Base-by-base conservation (phyloP, 2,113 vertebrate genomes). In the Collichthys lucidus region DNA sequence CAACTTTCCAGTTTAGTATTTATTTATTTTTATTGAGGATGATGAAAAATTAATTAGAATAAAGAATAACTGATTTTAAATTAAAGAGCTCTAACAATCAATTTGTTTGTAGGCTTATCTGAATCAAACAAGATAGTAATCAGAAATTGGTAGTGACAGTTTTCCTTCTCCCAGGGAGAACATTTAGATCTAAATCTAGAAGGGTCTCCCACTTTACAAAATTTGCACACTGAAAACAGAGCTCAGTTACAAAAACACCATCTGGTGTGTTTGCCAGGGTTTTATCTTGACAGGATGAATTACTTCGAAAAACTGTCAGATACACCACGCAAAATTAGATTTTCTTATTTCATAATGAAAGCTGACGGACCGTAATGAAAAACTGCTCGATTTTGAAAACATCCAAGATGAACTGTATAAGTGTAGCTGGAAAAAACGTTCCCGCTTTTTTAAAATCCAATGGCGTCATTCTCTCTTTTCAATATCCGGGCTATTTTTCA, bases 351-450 rank as follows among this genome's bases (percentile, higher is more conserved):
- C 64, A 78, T 93, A 94, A 95, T 94, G 86, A 92, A 93, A 94
- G 87, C 83, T 88, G 93, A 93, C 91, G 86, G 89, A 89, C 86
- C 83, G 85, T 90, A 93, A 95, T 94, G 90, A 93, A 94, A 94
- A 90, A 88, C 40, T 49, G 60, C 89, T 92, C 82, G 52, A 88
- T 94, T 89, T 87, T 77, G 69, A 93, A 88, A 94, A 92, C 61
- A 80, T 64, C 64, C 53, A 40, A 86, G 88, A 91, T 87, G 87
- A 92, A 92, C 82, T 90, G 80, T 81, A 86, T 80, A 91, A 88
- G 60, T 81, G 52, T 52, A 42, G 55, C 52, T 65, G 68, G 66
- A 67, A 80, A 91, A 91, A 89, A 79, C 65, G 74, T 83, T 71
- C 29, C 44, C 16, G 22, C 50, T 62, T 75, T 50, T 79, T 12